These are phyloP conservation scores for Pteronura brasiliensis DNA, from an alignment of 2,113 vertebrate species.

Conservation along the genomic window DNA sequence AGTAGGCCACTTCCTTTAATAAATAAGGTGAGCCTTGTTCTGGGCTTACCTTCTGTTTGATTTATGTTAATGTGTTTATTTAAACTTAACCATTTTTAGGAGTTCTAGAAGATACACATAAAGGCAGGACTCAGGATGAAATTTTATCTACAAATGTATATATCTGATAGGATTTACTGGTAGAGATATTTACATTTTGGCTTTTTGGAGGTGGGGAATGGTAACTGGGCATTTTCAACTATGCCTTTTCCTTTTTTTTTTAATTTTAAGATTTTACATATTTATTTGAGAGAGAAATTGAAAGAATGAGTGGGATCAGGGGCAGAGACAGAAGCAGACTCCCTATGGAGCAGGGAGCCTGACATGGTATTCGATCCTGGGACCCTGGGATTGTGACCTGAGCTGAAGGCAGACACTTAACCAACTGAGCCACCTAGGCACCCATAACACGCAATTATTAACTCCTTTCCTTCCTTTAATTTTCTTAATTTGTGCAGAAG, in stretches of 20 bases:
- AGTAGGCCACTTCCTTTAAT: not conserved
- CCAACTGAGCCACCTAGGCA: not conserved
- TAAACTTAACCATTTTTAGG: not conserved
- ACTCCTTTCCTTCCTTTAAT: not conserved
- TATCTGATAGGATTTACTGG: not conserved
- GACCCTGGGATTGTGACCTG: not conserved
- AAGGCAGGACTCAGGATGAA: not conserved
- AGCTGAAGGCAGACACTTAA: not conserved
- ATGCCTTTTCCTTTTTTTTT: not conserved
- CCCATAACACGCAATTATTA: not conserved
- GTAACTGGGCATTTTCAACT: not conserved
- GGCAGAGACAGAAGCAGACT: not conserved
- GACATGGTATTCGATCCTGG: not conserved
- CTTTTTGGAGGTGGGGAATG: not conserved
- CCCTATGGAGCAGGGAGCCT: not conserved
- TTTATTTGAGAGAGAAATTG: not conserved
- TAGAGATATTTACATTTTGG: not conserved
- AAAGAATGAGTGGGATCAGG: not conserved
- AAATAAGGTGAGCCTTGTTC: not conserved
- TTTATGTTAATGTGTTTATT: not conserved
- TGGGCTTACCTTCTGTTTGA: not conserved
- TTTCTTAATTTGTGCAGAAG: constrained; percentile 10
- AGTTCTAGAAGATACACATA: not conserved
- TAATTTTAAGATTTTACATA: not conserved
- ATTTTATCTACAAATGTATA: not conserved